phyloP scores from a whole-genome alignment of 2,113 vertebrate genomes.

The Paradoxurus hermaphroditus region DNA sequence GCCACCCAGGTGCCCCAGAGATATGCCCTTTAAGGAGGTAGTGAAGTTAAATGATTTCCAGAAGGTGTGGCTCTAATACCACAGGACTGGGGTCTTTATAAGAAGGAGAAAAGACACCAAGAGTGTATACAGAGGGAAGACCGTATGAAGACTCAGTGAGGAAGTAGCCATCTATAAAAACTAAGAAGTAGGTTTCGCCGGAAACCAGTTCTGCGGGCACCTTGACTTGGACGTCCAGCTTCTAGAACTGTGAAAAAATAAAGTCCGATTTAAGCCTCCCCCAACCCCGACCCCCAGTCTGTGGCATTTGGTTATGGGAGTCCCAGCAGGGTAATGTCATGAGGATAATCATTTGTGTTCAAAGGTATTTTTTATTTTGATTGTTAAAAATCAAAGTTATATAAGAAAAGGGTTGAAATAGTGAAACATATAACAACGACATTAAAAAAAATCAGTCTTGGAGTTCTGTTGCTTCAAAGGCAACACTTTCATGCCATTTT shows the following conservation, averaged over 20 bases:
- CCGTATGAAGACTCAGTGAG: background rate
- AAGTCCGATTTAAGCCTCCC: background rate
- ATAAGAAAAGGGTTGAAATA: background rate
- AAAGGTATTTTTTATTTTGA: background rate
- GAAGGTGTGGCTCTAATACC: background rate
- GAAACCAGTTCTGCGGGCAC: background rate
- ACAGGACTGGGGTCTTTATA: background rate
- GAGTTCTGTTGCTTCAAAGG: background rate
- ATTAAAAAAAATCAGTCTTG: background rate
- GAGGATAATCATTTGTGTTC: background rate
- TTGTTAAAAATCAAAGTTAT: background rate
- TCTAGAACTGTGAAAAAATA: background rate
- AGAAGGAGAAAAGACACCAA: background rate
- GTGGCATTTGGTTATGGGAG: background rate
- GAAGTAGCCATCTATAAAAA: background rate
- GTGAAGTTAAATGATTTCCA: background rate
- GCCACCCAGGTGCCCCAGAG: too few species aligned
- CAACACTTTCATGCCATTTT: background rate
- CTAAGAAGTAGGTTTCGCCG: background rate
- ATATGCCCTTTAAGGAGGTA: background rate
- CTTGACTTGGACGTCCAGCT: too few species aligned
- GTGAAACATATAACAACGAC: background rate
- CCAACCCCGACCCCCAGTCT: background rate
- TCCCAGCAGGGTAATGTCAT: background rate
- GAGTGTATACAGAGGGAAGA: background rate